Evolutionary conservation across 2,888 invertebrate species (phyloP), one percentile per base, ranked within the genome.

Genomic region (Scaptomyza parva): DNA sequence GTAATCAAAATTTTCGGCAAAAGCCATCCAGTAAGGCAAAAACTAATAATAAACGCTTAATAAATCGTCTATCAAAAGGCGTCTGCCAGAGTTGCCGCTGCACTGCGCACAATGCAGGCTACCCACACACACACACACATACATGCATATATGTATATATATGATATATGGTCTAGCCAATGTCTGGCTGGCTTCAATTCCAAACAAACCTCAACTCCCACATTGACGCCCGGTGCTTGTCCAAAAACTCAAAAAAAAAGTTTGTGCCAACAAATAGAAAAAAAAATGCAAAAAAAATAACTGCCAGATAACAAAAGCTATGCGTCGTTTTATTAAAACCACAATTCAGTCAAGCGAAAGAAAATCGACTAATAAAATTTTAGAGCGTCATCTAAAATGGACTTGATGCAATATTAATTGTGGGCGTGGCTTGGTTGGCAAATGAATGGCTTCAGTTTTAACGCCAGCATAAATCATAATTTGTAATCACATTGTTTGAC

Each of bases 21-120:
- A 79, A 86, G 77, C 82, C 86, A 77, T 51, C 67, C 9, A 8
- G 17, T 65, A 79, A 61, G 67, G 71, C 66, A 60, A 78, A 82
- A 82, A 86, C 86, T 82, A 82, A 82, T 82, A 82, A 82, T 84
- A 86, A 82, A 80, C 82, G 82, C 82, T 82, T 82, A 86, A 82
- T 82, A 82, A 82, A 82, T 82, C 82, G 84, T 86, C 71, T 63
- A 82, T 82, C 84, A 82, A 86, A 86, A 74, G 78, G 50, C 54
- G 52, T 33, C 43, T 55, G 48, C 50, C 69, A 45, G 39, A 58
- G 57, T 58, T 50, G 51, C 74, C 60, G 57, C 76, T 28, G 53
- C 68, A 45, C 30, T 47, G 61, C 41, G 30, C 74, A 74, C 75
- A 72, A 72, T 68, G 58, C 24, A 17, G 39, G 14, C 59, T 14